Evolutionary conservation across 2,888 invertebrate genomes (phyloP).

Genomic region (Norana najaformis): DNA sequence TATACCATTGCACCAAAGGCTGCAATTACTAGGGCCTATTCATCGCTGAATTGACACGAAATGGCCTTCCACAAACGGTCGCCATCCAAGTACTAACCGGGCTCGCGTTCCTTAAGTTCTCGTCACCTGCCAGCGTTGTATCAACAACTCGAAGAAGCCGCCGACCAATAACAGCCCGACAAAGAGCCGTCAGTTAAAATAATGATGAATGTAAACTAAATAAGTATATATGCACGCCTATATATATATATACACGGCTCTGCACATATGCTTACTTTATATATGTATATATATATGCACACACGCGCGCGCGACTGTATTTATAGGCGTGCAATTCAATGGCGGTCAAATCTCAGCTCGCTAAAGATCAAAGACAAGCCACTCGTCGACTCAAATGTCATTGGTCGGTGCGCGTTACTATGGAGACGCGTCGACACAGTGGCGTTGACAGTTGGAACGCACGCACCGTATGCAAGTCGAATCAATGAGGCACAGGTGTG

Average conservation of each 20-base stretch:
- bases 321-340: background rate
- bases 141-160: background rate
- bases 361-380: slow-evolving; percentile 13
- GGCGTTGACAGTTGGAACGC: background rate
- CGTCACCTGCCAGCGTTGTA: background rate
- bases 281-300: background rate
- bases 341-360: background rate
- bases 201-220: background rate
- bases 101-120: background rate
- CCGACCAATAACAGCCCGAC: background rate
- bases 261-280: background rate
- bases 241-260: background rate
- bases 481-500: background rate
- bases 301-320: too few relatives aligned
- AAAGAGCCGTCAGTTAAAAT: background rate
- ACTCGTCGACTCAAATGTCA: background rate
- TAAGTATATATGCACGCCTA: too few relatives aligned
- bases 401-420: background rate
- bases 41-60: background rate
- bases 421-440: background rate
- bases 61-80: background rate
- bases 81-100: background rate
- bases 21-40: too few relatives aligned
- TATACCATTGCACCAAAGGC: too few relatives aligned
- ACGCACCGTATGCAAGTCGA: background rate